These are phyloP conservation scores for Cerastis rubricosa DNA, from an alignment of 2,888 invertebrate species.

Conservation along the genomic window DNA sequence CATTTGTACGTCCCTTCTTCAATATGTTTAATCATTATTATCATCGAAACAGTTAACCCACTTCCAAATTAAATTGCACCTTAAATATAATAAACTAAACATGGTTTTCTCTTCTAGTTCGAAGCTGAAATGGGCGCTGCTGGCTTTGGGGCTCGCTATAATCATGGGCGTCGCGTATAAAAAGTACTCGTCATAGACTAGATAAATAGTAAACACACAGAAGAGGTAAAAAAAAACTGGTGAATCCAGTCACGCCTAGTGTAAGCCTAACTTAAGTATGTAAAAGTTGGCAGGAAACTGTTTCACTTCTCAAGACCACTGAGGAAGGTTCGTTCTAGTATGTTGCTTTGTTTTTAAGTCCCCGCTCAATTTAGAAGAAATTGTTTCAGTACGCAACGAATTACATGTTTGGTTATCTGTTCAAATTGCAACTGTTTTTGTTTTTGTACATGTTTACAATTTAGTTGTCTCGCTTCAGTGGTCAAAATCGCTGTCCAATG, in stretches of 20 bases:
- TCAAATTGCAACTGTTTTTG: not conserved
- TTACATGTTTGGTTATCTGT: not conserved
- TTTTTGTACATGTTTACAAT: constrained; percentile 5
- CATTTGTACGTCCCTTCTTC: not conserved
- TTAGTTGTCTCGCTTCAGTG: constrained; percentile 27
- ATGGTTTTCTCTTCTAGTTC: constrained; percentile 66
- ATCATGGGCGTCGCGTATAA: constrained; percentile 77
- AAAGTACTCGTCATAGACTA: constrained; percentile 70
- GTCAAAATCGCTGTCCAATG: constrained; percentile 21
- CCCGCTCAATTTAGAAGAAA: constrained; percentile 5
- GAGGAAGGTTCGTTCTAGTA: constrained; percentile 28
- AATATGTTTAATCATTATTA: not conserved
- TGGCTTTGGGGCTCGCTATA: constrained; percentile 79
- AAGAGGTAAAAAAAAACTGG: constrained; percentile 63
- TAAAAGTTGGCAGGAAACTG: constrained; percentile 23
- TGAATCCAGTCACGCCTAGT: constrained; percentile 57
- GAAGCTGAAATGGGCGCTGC: constrained; percentile 77
- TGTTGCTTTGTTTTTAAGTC: constrained; percentile 18
- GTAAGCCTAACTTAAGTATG: constrained; percentile 53
- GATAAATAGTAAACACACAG: constrained; percentile 23
- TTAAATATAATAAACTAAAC: not conserved
- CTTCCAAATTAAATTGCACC: constrained; percentile 2
- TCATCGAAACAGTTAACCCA: not conserved
- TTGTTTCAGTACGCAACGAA: constrained; percentile 3
- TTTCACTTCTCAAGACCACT: constrained; percentile 18